Evolutionary conservation across 2,888 invertebrate genomes (phyloP), one percentile per base, ranked within the genome.

Genomic region (Pammene aurita): DNA sequence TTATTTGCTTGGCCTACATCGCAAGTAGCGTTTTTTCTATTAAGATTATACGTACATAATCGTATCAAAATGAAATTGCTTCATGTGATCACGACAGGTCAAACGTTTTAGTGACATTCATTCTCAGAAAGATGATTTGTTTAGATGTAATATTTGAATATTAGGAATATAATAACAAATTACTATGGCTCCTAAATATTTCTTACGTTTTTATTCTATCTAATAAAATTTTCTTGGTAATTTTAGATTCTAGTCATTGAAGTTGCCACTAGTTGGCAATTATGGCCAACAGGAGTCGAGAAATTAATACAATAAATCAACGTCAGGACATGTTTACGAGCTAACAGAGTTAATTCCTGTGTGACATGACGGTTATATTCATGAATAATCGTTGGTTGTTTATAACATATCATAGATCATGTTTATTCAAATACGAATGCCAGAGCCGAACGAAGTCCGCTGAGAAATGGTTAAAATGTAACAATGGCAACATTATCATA

Each of bases 331-430:
- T 91, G 90, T 92, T 90, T 91, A 91, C 90, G 90, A 89, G 90
- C 89, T 90, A 90, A 90, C 90, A 89, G 89, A 90, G 90, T 92
- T 90, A 90, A 90, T 90, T 87, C 89, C 89, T 82, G 77, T 83
- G 83, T 87, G 89, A 90, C 90, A 87, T 90, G 90, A 90, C 90
- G 90, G 86, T 90, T 90, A 90, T 90, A 89, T 88, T 88, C 87
- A 84, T 91, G 90, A 90, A 87, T 89, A 90, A 90, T 90, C 87
- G 92, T 90, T 87, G 86, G 87, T 86, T 87, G 87, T 79, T 77
- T 77, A 78, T 72, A 78, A 76, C 79, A 77, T 75, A 77, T 78
- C 73, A 54, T 62, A 68, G 66, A 61, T 66, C 65, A 66, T 62
- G 61, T 58, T 68, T 62, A 65, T 66, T 70, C 67, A 65, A 52